Conservation (phyloP, 1,140 invertebrate species). For the Colletes latitarsis region DNA sequence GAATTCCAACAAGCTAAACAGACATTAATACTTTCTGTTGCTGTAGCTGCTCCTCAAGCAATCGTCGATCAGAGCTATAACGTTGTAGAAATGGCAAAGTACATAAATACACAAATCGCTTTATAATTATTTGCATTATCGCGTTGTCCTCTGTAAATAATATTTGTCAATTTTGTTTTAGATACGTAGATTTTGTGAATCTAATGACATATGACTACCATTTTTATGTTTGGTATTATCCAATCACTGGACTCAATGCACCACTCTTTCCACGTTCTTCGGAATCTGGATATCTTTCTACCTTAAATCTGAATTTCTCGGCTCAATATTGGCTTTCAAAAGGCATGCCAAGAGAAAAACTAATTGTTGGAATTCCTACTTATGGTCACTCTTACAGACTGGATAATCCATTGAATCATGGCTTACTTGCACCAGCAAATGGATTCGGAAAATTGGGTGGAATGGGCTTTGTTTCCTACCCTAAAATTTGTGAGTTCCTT, state of each 20-base stretch:
- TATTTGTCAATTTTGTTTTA: conserved; percentile 71
- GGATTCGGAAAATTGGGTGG: conserved; percentile 85
- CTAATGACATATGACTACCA: conserved; percentile 96
- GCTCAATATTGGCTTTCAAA: conserved; percentile 89
- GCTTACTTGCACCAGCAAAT: conserved; percentile 86
- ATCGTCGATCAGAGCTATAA: conserved; percentile 90
- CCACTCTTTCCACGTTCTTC: conserved; percentile 85
- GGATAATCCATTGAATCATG: conserved; percentile 85
- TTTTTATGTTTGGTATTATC: conserved; percentile 87
- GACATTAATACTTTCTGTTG: conserved; percentile 86
- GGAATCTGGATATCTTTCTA: conserved; percentile 86
- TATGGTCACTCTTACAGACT: conserved; percentile 92
- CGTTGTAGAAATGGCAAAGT: conserved; percentile 88
- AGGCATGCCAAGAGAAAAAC: conserved; percentile 91
- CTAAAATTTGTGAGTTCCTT: conserved; percentile 86
- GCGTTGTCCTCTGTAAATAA: not conserved
- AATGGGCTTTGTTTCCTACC: conserved; percentile 88
- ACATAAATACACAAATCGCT: conserved; percentile 54
- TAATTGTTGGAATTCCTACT: conserved; percentile 93
- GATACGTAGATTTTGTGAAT: conserved; percentile 91
- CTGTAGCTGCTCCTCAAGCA: conserved; percentile 87
- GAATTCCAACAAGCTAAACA: conserved; percentile 83
- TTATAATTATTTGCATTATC: conserved; percentile 2
- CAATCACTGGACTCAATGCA: conserved; percentile 91
- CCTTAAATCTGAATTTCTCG: conserved; percentile 92